phyloP scores from a whole-genome alignment of 2,113 vertebrate species.

The Anser brachyrhynchus region DNA sequence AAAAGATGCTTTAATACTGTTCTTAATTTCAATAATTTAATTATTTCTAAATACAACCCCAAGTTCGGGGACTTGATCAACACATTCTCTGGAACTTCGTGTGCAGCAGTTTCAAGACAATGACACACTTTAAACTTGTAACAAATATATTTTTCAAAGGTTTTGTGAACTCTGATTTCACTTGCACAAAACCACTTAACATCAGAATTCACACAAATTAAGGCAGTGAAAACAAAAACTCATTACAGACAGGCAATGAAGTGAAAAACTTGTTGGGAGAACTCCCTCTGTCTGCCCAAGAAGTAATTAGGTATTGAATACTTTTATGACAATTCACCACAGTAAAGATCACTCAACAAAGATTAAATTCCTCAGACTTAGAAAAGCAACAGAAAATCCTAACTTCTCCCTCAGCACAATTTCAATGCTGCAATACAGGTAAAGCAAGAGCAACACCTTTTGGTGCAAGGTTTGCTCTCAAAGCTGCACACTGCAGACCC shows the following conservation, averaged over 20 bases:
- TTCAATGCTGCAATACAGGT: not conserved
- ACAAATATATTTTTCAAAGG: not conserved
- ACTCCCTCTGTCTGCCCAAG: not conserved
- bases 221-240: not conserved
- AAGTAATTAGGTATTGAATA: not conserved
- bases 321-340: not conserved
- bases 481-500: not conserved
- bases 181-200: not conserved
- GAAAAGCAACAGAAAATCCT: too few species aligned
- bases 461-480: not conserved
- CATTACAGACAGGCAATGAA: not conserved
- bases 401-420: not conserved
- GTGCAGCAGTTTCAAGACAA: not conserved
- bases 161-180: not conserved
- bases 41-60: not conserved
- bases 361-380: not conserved
- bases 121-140: not conserved
- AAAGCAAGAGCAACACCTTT: not conserved
- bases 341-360: not conserved
- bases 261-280: not conserved
- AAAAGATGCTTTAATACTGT: not conserved
- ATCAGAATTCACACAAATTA: fast-evolving
- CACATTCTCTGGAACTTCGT: not conserved
- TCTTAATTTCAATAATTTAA: not conserved
- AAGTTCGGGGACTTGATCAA: not conserved